Evolutionary conservation across 2,888 invertebrate species (phyloP).

Genomic region (Andrena praecox): DNA sequence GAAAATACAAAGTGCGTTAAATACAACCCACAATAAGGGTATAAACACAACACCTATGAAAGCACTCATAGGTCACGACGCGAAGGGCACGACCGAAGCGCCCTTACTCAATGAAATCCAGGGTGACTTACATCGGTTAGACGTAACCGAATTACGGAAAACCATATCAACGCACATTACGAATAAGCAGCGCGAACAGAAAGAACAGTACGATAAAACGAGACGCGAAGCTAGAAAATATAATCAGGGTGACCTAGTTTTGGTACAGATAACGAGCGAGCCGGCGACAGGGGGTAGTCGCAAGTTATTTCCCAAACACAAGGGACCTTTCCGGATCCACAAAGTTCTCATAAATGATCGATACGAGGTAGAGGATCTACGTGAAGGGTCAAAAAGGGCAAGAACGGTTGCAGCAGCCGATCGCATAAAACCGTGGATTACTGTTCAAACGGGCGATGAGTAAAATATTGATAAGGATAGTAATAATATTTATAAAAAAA

Average conservation of each 20-base stretch:
- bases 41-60: constrained; percentile 11
- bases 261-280: constrained; percentile 5
- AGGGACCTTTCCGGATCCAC: constrained; percentile 13
- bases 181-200: not conserved
- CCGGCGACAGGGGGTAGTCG: not conserved
- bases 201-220: constrained; percentile 14
- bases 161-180: constrained; percentile 2
- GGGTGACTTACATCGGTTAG: not conserved
- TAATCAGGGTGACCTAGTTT: not conserved
- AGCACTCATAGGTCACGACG: constrained; percentile 12
- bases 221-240: not conserved
- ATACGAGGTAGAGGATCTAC: constrained; percentile 15
- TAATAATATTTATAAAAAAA: too few relatives aligned
- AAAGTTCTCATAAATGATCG: constrained; percentile 13
- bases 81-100: not conserved
- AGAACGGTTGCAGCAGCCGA: not conserved
- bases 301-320: not conserved
- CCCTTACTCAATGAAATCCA: not conserved
- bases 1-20: constrained; percentile 16
- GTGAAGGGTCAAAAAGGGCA: not conserved
- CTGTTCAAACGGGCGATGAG: too few relatives aligned
- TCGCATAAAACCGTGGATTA: not conserved
- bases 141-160: not conserved
- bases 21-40: constrained; percentile 18
- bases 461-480: too few relatives aligned